These are phyloP conservation scores for Rhodophaea formosa DNA, from an alignment of 2,888 invertebrate species.

Conservation along the genomic window DNA sequence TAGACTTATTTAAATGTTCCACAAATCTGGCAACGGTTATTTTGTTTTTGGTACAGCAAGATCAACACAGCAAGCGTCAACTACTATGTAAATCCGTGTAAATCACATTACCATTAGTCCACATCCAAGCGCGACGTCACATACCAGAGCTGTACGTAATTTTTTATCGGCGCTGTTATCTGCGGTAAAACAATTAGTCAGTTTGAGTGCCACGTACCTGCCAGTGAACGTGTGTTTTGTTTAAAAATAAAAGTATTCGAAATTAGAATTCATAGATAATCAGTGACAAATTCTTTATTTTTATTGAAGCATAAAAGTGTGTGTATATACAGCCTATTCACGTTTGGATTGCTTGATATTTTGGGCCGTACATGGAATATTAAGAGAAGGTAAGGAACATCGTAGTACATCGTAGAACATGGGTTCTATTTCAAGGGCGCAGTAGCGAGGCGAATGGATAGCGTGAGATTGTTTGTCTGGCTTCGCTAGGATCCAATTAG, in stretches of 20 bases:
- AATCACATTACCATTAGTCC: conserved; percentile 49
- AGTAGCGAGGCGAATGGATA: conserved; percentile 8
- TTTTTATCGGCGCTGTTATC: conserved; percentile 62
- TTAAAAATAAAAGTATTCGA: conserved; percentile 17
- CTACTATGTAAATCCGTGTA: conserved; percentile 43
- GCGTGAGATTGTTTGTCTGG: conserved; percentile 34
- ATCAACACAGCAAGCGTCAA: conserved; percentile 29
- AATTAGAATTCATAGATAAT: background rate
- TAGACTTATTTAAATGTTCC: too few relatives aligned
- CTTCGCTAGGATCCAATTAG: conserved; percentile 44
- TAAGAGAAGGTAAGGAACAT: conserved; percentile 5
- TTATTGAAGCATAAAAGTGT: conserved; percentile 7
- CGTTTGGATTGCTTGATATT: conserved; percentile 7
- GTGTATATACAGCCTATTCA: conserved; percentile 11
- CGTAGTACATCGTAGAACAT: too few relatives aligned
- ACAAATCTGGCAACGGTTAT: background rate
- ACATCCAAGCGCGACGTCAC: conserved; percentile 33
- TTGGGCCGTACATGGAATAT: conserved; percentile 10
- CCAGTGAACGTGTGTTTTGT: conserved; percentile 39
- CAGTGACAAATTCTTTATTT: conserved; percentile 2
- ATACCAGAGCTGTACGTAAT: conserved; percentile 37
- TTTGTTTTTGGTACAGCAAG: conserved; percentile 11
- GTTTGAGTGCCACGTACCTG: conserved; percentile 44
- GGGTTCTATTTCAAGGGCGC: conserved; percentile 17
- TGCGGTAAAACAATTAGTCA: conserved; percentile 62